These are phyloP conservation scores for Vultur gryphus DNA, from an alignment of 2,797 vertebrate genomes.

Conservation along the genomic window DNA sequence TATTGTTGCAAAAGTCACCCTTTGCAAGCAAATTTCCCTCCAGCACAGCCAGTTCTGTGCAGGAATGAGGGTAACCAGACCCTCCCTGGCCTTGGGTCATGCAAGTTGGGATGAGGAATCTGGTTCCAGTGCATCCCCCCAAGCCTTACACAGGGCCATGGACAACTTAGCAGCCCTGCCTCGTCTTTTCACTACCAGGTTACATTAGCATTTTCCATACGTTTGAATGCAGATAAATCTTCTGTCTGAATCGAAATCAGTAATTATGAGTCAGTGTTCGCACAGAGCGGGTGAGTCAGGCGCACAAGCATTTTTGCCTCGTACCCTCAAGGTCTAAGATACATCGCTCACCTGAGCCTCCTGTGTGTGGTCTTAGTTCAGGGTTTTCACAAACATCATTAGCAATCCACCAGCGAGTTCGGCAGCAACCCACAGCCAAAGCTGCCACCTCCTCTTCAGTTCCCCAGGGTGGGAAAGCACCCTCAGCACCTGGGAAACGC, in stretches of 20 bases:
- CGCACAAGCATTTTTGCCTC: conserved; percentile 24
- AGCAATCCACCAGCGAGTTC: not conserved
- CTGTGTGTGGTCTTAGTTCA: conserved; percentile 42
- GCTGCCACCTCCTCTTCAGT: conserved; percentile 5
- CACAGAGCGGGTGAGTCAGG: conserved; percentile 48
- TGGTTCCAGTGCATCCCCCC: not conserved
- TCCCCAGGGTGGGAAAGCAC: conserved; percentile 1
- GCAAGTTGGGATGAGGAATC: not conserved
- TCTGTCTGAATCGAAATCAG: conserved; percentile 36
- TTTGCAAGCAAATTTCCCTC: not conserved
- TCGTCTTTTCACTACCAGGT: not conserved
- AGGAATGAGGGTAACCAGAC: not conserved
- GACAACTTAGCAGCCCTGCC: not conserved
- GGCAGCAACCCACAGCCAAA: not conserved
- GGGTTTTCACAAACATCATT: conserved; percentile 26
- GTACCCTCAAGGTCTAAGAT: conserved; percentile 36
- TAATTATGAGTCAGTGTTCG: conserved; percentile 44
- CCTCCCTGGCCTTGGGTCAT: not conserved
- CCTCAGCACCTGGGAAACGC: not conserved
- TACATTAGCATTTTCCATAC: not conserved
- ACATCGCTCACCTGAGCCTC: not conserved
- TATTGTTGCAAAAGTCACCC: not conserved
- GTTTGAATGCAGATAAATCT: conserved; percentile 23
- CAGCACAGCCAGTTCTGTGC: fast-evolving
- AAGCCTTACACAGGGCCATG: not conserved